These are phyloP conservation scores for Rhopilema esculentum DNA, from an alignment of 30 jellyfish, hydroid and myxozoan genomes.

Conservation along the genomic window DNA sequence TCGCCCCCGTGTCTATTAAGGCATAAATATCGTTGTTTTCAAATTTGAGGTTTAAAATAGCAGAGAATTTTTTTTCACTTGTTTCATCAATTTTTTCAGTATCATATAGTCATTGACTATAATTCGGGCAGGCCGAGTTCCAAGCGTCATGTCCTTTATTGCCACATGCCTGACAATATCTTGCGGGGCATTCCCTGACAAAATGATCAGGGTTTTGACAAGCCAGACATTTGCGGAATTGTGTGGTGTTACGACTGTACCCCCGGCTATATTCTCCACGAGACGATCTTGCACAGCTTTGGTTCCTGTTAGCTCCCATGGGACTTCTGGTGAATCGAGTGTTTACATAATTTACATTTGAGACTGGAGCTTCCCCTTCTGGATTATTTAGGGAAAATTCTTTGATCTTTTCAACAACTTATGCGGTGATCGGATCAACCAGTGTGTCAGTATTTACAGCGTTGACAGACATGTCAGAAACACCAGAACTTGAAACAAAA, in stretches of 20 bases:
- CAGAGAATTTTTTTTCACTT: not conserved
- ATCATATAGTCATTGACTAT: slow-evolving; percentile 49
- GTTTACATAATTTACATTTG: not conserved
- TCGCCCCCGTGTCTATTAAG: slow-evolving; percentile 60
- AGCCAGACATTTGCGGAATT: slow-evolving; percentile 56
- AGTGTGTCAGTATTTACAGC: not conserved
- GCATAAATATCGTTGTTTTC: slow-evolving; percentile 9
- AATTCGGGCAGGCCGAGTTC: slow-evolving; percentile 35
- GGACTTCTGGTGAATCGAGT: not conserved
- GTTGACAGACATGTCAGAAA: too few relatives aligned
- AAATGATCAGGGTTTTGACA: slow-evolving; percentile 56
- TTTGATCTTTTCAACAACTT: slow-evolving; percentile 19
- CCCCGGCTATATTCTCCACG: not conserved
- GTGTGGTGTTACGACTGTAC: not conserved
- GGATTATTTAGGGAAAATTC: too few relatives aligned
- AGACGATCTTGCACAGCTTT: too few relatives aligned
- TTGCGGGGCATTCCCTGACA: slow-evolving; percentile 50
- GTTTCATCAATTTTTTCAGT: not conserved
- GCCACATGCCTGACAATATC: slow-evolving; percentile 60
- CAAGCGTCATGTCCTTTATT: slow-evolving; percentile 53
- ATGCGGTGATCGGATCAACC: slow-evolving; percentile 8
- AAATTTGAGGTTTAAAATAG: slow-evolving; percentile 9
- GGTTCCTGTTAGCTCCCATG: not conserved
- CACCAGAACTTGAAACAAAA: too few relatives aligned
- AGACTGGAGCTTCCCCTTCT: too few relatives aligned